Conservation (phyloP, 2,888 invertebrate species). For the Globia sparganii region DNA sequence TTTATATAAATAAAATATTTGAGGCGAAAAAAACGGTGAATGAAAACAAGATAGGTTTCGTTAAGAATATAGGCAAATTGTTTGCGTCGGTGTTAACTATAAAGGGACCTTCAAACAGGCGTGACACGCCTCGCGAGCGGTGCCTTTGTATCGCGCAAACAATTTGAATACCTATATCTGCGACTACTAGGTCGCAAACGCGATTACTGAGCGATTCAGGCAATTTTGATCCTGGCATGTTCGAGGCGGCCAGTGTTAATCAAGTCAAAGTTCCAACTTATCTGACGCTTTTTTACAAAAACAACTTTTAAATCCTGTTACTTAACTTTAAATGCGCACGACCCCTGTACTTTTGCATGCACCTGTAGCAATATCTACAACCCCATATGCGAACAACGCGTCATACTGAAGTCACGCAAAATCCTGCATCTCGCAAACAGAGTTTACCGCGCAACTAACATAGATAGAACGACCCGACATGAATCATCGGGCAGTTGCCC, state of each 20-base stretch:
- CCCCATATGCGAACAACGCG: no score
- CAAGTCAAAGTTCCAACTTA: neutral
- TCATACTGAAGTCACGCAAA: no score
- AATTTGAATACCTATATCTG: no score
- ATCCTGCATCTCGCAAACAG: no score
- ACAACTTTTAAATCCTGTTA: neutral
- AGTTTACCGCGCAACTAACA: no score
- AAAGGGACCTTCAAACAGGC: no score
- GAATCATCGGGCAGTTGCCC: no score
- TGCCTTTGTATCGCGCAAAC: no score
- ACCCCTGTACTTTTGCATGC: neutral
- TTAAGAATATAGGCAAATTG: no score
- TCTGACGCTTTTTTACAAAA: neutral
- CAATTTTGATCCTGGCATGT: neutral
- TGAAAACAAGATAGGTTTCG: neutral
- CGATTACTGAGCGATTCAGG: neutral
- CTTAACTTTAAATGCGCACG: neutral
- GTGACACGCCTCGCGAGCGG: no score
- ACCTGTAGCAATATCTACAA: no score
- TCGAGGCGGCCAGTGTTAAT: neutral
- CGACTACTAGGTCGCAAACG: neutral
- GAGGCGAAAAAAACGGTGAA: neutral
- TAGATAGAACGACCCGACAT: no score
- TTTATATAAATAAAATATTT: neutral
- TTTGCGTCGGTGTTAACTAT: neutral